A percentile compares a stretch with the other conserved stretches of the same genome.
phyloP scores from a whole-genome alignment of 2,888 invertebrate genomes.

The Trypoxylon attenuatum region DNA sequence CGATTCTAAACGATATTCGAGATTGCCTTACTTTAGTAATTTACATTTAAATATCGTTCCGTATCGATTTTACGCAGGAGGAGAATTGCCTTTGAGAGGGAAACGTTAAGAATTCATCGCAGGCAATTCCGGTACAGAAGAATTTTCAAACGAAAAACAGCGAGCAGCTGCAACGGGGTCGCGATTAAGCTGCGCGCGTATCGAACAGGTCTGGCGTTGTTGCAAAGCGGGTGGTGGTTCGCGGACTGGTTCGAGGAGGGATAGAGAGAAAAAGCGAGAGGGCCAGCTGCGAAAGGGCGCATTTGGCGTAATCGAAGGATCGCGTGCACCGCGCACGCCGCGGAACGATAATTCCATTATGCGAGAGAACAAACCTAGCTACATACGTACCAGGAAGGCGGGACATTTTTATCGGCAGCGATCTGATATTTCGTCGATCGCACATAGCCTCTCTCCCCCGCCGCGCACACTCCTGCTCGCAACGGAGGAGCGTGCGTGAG shows the following conservation, averaged over 20 bases:
- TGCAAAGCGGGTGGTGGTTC: too few species aligned
- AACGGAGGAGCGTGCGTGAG: constrained; percentile 53
- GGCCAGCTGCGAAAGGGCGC: constrained; percentile 41
- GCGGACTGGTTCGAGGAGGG: not conserved
- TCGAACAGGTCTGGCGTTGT: too few species aligned
- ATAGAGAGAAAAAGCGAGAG: not conserved
- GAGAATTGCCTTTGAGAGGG: too few species aligned
- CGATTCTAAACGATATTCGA: too few species aligned
- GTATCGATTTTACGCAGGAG: too few species aligned
- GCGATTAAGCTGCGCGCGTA: too few species aligned
- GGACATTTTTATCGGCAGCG: constrained; percentile 52
- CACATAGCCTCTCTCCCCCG: not conserved
- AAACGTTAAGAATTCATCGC: too few species aligned
- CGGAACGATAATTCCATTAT: constrained; percentile 63
- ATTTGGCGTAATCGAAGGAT: constrained; percentile 62
- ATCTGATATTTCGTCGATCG: constrained; percentile 59
- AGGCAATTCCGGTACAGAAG: too few species aligned
- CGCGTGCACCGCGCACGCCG: constrained; percentile 53
- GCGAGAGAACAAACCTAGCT: constrained; percentile 60
- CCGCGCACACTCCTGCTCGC: not conserved
- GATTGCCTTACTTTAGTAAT: too few species aligned
- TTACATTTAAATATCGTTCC: too few species aligned
- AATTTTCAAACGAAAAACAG: too few species aligned
- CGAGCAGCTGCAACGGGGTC: too few species aligned
- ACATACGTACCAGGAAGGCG: constrained; percentile 35